Percentiles rank a stretch among this genome's conserved stretches.
phyloP scores from a whole-genome alignment of 2,113 vertebrate species.

The Bolborhynchus lineola region DNA sequence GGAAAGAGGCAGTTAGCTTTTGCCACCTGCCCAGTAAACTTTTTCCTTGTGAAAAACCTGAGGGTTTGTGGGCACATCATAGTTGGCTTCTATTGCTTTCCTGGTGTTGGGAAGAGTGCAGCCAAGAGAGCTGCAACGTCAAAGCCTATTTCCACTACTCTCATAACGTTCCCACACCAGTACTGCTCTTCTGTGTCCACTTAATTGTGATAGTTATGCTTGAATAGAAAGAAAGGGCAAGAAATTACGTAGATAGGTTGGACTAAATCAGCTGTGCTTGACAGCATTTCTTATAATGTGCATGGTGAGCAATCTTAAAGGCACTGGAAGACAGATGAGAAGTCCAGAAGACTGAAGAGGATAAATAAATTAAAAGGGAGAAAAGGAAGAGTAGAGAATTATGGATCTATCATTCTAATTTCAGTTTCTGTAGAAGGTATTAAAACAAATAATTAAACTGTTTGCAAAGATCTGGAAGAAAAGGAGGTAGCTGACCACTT shows the following conservation, averaged over 20 bases:
- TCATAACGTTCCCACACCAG: neutral
- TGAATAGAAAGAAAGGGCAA: neutral
- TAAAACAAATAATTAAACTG: neutral
- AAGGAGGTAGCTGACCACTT: neutral
- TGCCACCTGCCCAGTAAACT: neutral
- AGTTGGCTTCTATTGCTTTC: neutral
- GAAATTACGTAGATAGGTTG: neutral
- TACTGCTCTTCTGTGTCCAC: neutral
- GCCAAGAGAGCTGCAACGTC: neutral
- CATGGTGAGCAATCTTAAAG: neutral
- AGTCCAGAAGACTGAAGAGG: neutral
- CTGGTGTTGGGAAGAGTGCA: neutral
- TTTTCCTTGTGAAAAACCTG: neutral
- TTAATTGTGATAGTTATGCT: neutral
- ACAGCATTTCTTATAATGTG: neutral
- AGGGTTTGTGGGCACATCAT: neutral
- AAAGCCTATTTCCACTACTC: neutral
- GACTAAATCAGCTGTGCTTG: neutral
- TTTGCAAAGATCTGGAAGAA: neutral
- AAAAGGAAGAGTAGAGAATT: neutral
- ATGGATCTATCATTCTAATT: neutral
- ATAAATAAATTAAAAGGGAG: neutral
- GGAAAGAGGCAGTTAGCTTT: neutral
- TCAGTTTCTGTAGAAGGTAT: neutral
- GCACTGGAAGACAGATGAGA: fast-evolving